Percentiles rank a stretch among this genome's conserved stretches.
phyloP scores from a whole-genome alignment of 2,888 invertebrate species.

The Trissolcus japonicus region DNA sequence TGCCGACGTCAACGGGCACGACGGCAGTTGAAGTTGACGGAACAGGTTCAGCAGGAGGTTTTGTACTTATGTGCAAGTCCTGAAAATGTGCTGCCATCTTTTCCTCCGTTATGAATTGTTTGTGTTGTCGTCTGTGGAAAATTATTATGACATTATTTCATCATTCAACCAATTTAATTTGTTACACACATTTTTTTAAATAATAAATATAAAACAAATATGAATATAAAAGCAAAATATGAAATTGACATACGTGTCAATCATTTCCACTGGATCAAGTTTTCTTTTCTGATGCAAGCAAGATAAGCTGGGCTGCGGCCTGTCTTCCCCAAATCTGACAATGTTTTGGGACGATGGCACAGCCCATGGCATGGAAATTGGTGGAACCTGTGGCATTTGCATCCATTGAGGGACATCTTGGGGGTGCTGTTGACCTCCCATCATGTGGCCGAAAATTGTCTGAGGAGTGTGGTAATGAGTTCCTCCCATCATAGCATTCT shows the following conservation, averaged over 20 bases:
- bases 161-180: too few species aligned
- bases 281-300: conserved; percentile 69
- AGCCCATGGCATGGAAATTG: conserved; percentile 72
- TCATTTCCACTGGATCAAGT: conserved; percentile 63
- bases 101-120: conserved; percentile 89
- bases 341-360: conserved; percentile 66
- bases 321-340: conserved; percentile 69
- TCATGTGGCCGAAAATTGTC: conserved; percentile 73
- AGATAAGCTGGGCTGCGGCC: conserved; percentile 48
- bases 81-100: conserved; percentile 89
- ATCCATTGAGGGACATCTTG: conserved; percentile 66
- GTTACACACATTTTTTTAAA: too few species aligned
- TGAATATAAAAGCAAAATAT: too few species aligned
- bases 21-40: conserved; percentile 63
- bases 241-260: conserved; percentile 63
- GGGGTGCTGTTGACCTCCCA: conserved; percentile 65
- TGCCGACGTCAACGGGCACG: conserved; percentile 12
- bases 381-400: conserved; percentile 64
- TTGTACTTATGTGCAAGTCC: conserved; percentile 82
- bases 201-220: too few species aligned
- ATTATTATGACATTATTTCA: conserved; percentile 9
- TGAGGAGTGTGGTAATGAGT: conserved; percentile 70
- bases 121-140: conserved; percentile 75
- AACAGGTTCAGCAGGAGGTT: conserved; percentile 55
- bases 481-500: conserved; percentile 71